phyloP scores from a whole-genome alignment of 2,113 vertebrate species.

The Pollimyrus isidori region DNA sequence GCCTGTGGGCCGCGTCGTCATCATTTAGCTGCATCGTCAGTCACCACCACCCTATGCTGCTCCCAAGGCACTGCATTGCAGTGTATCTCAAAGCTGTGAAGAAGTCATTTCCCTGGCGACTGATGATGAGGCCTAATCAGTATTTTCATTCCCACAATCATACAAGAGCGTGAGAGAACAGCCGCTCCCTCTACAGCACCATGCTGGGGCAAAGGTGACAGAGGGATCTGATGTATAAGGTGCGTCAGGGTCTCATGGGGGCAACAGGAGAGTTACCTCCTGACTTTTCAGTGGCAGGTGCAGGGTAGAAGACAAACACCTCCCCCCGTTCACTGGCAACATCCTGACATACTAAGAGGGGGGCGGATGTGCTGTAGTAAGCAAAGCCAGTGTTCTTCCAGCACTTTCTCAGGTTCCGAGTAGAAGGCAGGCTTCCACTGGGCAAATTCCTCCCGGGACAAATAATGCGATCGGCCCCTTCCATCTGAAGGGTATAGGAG shows the following conservation, averaged over 20 bases:
- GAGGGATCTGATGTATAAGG: conserved; percentile 32
- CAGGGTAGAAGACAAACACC: not conserved
- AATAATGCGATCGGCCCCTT: conserved; percentile 50
- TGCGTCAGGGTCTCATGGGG: conserved; percentile 16
- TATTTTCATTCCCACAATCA: conserved; percentile 21
- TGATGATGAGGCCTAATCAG: not conserved
- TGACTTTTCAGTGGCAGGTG: not conserved
- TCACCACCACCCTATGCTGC: not conserved
- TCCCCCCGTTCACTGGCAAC: not conserved
- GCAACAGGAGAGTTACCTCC: not conserved
- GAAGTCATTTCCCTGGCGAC: not conserved
- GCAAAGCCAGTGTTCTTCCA: conserved; percentile 5
- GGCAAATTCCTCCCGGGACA: conserved; percentile 34
- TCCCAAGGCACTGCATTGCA: not conserved
- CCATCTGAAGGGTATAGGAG: conserved; percentile 53
- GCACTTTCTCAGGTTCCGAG: not conserved
- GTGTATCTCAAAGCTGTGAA: not conserved
- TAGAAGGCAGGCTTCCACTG: conserved; percentile 18
- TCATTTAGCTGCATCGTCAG: not conserved
- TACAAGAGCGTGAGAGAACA: conserved; percentile 1
- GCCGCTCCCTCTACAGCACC: not conserved
- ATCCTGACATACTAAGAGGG: not conserved
- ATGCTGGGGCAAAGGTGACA: not conserved
- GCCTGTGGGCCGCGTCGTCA: not conserved
- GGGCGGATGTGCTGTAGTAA: not conserved